phyloP scores from a whole-genome alignment of 2,113 vertebrate species.

The Sigmodon hispidus region DNA sequence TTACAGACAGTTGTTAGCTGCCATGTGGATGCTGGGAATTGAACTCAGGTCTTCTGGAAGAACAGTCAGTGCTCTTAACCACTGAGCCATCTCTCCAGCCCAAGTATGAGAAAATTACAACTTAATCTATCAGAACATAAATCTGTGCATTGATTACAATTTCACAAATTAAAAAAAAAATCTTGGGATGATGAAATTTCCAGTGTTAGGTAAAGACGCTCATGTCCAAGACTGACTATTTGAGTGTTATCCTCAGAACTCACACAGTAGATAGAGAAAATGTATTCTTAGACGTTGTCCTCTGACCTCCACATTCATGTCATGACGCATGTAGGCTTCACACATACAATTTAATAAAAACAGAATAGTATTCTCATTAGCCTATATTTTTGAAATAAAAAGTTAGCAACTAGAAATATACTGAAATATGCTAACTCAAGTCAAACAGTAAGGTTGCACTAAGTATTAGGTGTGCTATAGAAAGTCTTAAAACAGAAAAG shows the following conservation, averaged over 20 bases:
- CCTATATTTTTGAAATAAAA: not conserved
- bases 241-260: too few species aligned
- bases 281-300: not conserved
- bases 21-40: too few species aligned
- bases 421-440: not conserved
- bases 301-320: not conserved
- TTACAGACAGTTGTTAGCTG: too few species aligned
- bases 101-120: constrained; percentile 37
- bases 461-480: not conserved
- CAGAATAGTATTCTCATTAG: not conserved
- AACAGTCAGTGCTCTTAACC: too few species aligned
- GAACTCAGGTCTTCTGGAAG: too few species aligned
- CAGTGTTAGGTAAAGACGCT: too few species aligned
- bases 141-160: not conserved
- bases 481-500: not conserved
- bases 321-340: too few species aligned
- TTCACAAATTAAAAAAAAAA: constrained; percentile 58
- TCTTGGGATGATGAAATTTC: not conserved
- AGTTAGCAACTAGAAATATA: not conserved
- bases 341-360: not conserved
- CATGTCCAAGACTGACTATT: not conserved
- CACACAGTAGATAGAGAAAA: not conserved
- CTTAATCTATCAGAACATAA: not conserved
- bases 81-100: too few species aligned
- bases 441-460: constrained; percentile 19